Percentiles rank a stretch among this genome's conserved stretches.
These are phyloP conservation scores for Stenurella melanura DNA, from an alignment of 2,888 invertebrate species.

Conservation along the genomic window DNA sequence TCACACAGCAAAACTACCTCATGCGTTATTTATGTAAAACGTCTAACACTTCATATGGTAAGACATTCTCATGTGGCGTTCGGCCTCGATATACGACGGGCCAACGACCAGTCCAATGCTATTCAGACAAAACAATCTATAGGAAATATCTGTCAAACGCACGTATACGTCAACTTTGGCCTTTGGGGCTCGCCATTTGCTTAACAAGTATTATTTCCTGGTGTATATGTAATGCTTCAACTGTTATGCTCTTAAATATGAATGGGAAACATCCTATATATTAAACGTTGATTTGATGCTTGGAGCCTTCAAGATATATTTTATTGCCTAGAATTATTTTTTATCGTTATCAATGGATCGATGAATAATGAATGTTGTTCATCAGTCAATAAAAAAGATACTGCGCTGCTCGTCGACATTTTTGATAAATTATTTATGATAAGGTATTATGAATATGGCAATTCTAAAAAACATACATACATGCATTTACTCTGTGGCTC, in stretches of 20 bases:
- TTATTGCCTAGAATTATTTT: conserved; percentile 19
- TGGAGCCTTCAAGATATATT: conserved; percentile 19
- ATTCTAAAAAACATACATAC: background rate
- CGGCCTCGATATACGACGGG: conserved; percentile 70
- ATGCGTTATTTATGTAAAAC: conserved; percentile 40
- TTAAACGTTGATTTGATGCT: background rate
- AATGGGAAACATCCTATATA: conserved; percentile 19
- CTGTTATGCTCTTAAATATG: conserved; percentile 23
- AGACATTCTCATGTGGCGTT: conserved; percentile 60
- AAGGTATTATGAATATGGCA: background rate
- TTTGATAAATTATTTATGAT: conserved; percentile 21
- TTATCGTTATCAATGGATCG: conserved; percentile 17
- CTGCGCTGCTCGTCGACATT: conserved; percentile 10
- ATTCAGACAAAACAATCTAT: conserved; percentile 65
- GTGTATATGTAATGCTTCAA: conserved; percentile 19
- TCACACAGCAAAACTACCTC: conserved; percentile 55
- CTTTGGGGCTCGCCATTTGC: conserved; percentile 48
- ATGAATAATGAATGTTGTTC: conserved; percentile 20
- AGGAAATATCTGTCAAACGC: conserved; percentile 60
- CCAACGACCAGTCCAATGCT: conserved; percentile 70
- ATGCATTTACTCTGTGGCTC: background rate
- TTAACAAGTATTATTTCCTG: conserved; percentile 44
- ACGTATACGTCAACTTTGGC: conserved; percentile 55
- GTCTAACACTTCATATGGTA: conserved; percentile 48
- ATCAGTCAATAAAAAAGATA: conserved; percentile 18